phyloP scores from a whole-genome alignment of 2,888 invertebrate genomes.

The Oasisia sp. region DNA sequence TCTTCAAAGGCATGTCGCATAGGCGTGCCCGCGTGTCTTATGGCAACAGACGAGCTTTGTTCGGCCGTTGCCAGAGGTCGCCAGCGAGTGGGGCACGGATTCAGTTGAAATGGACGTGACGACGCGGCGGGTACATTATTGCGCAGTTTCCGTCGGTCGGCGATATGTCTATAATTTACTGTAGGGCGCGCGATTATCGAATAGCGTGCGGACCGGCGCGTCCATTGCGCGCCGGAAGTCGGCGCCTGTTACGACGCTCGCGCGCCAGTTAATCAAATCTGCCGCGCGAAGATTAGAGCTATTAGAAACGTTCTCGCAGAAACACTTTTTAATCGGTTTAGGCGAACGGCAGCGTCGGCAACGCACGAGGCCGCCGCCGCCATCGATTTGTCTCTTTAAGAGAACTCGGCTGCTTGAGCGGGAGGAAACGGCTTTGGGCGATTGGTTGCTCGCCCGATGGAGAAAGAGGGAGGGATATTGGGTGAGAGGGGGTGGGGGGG shows the following conservation, averaged over 20 bases:
- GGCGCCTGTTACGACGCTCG: conserved; percentile 13
- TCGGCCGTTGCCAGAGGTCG: background rate
- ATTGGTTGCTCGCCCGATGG: too few relatives aligned
- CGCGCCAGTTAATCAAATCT: conserved; percentile 9
- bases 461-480: too few relatives aligned
- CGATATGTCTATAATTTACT: conserved; percentile 9
- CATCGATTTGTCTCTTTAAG: background rate
- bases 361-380: background rate
- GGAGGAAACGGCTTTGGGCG: too few relatives aligned
- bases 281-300: conserved; percentile 13
- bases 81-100: background rate
- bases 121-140: background rate
- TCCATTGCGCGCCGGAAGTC: background rate
- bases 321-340: conserved; percentile 17
- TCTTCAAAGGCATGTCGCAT: background rate
- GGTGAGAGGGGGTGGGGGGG: too few relatives aligned
- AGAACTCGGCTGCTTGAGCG: background rate
- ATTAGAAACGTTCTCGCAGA: conserved; percentile 17
- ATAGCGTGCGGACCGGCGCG: background rate
- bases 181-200: background rate
- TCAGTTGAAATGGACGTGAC: background rate
- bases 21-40: background rate
- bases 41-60: background rate
- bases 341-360: background rate
- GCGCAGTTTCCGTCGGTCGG: background rate